phyloP scores from a whole-genome alignment of 2,113 vertebrate species.

The Pongo pygmaeus region DNA sequence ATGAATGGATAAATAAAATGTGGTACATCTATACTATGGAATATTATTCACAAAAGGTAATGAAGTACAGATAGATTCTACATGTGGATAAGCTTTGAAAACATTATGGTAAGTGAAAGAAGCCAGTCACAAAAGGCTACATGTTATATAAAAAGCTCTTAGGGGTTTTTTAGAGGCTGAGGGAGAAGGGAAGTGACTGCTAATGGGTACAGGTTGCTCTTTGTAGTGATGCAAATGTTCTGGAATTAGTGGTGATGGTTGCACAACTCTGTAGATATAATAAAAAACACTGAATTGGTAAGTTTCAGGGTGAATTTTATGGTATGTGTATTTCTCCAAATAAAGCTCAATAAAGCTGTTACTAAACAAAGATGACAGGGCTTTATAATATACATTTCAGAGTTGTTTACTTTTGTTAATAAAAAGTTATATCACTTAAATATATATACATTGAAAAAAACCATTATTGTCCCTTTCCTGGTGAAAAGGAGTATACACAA shows the following conservation, averaged over 20 bases:
- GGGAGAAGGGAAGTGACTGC: not conserved
- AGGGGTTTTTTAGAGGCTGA: not conserved
- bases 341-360: constrained; percentile 1
- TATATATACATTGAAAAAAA: not conserved
- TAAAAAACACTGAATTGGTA: not conserved
- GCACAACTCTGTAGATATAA: not conserved
- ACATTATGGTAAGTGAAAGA: not conserved
- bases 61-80: not conserved
- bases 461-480: not conserved
- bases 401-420: not conserved
- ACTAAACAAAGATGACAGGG: not conserved
- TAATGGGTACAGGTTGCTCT: not conserved
- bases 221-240: not conserved
- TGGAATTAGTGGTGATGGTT: not conserved
- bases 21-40: not conserved
- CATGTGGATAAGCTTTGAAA: not conserved
- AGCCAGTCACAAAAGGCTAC: not conserved
- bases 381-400: not conserved
- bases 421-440: not conserved
- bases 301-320: not conserved
- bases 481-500: not conserved
- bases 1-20: not conserved
- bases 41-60: not conserved
- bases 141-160: not conserved
- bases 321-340: not conserved